Evolutionary conservation across 2,888 invertebrate genomes (phyloP), one percentile per base, ranked within the genome.

Genomic region (Papilio protenor): DNA sequence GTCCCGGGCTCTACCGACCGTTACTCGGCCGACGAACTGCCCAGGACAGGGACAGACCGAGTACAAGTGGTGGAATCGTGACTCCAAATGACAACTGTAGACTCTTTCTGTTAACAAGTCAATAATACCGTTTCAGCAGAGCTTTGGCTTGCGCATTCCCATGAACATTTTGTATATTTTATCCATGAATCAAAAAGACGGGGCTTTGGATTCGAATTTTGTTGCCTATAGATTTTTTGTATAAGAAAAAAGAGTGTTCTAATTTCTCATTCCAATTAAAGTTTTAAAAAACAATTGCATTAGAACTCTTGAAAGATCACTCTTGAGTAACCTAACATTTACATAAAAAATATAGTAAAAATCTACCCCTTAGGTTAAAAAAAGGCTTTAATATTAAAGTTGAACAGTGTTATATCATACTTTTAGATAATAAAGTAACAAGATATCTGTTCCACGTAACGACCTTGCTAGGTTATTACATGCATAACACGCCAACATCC

Each of bases 41-140:
- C 16, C 59, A 33, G 71, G 59, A 49, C 76, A 49, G 66, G 55
- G n/a, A 66, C 64, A 74, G 27, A 66, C 61, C 61, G n/a, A n/a
- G 66, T 66, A 40, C 21, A 64, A 64, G 49, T 40, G 8, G 49
- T 27, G 66, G 12, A 23, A 23, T 77, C 77, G 77, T 77, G 77
- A 77, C 77, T 73, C 18, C 27, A 40, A 66, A 77, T 55, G 77
- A 64, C 64, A 69, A 73, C 66, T 57, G 61, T 23, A 52, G 33
- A 76, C 76, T 77, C 52, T 76, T 76, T 73, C n/a, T 66, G 45
- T 73, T 77, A 69, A 77, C 77, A 77, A 77, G 73, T 73, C 66
- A 77, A 77, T 77, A 64, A 49, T 12, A n/a, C 45, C 57, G 40
- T 69, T 69, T 16, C 76, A 49, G 33, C 45, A 52, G 33, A 52